Evolutionary conservation across 1,140 invertebrate genomes (phyloP), one percentile per base, ranked within the genome.

Genomic region (Magallana gigas): DNA sequence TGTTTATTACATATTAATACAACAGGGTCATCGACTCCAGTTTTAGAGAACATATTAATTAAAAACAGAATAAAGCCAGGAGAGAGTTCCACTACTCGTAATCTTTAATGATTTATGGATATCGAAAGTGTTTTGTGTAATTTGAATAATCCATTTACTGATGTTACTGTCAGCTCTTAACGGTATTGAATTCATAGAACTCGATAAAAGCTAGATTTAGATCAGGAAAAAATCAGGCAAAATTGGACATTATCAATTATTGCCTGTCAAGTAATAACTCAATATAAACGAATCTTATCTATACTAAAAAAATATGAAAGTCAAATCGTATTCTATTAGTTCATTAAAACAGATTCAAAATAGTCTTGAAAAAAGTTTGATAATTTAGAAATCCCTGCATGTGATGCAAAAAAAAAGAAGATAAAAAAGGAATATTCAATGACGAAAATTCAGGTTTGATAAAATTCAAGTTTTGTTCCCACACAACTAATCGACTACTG

Each of bases 71-170:
- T 36, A 23, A 71, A 29, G 23, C 11, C 3, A 11, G 23, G 68
- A 23, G 68, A 9, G 11, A 71, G 18, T 36, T 29, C 18, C 18
- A 71, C 36, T 71, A 29, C 29, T 71, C 23, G 36, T 48, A 11
- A 71, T 71, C 12, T 8, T 71, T 71, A 71, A 71, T 71, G 68
- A 29, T 71, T 71, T 6, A 36, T 71, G 18, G n/a, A 14, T 14
- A 71, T 71, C 23, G 23, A 11, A 29, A 29, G 23, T 71, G 68
- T 29, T 71, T 29, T 71, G 68, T 71, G 68, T 23, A 71, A 71
- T 71, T 71, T 71, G 68, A 71, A 71, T 71, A 71, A 71, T 71
- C 68, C 68, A 71, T n/a, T 3, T 6, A 29, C 18, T 29, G 23
- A 68, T n/a, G 18, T 68, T 68, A 68, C 64, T n/a, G 64, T 68